phyloP scores from a whole-genome alignment of 2,113 vertebrate species.

The Mastomys natalensis region DNA sequence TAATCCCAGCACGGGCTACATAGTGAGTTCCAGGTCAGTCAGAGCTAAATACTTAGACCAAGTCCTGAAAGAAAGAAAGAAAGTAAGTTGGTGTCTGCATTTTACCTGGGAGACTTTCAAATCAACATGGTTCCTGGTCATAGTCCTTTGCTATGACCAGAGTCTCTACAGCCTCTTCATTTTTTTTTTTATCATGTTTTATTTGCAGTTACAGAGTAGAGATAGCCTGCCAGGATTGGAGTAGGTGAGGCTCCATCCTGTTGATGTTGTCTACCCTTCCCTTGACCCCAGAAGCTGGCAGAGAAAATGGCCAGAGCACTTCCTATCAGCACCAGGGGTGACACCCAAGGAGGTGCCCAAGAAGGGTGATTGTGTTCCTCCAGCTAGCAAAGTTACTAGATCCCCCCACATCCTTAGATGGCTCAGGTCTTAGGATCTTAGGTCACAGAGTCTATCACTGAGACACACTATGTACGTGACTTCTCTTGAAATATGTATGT shows the following conservation, averaged over 20 bases:
- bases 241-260: rapidly evolving
- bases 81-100: background rate
- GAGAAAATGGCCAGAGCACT: background rate
- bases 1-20: background rate
- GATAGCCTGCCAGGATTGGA: background rate
- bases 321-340: too few relatives aligned
- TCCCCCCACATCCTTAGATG: background rate
- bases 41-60: background rate
- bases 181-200: background rate
- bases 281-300: background rate
- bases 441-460: background rate
- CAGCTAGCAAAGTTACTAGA: background rate
- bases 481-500: background rate
- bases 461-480: rapidly evolving
- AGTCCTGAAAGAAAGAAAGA: too few relatives aligned
- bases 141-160: background rate
- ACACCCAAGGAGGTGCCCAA: background rate
- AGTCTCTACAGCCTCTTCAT: background rate
- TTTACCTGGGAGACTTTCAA: background rate
- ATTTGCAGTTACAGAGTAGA: background rate
- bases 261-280: background rate
- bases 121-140: background rate
- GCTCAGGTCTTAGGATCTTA: background rate
- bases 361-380: background rate
- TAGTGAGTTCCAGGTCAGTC: background rate